Conservation (phyloP, 2,797 vertebrate genomes). For the Chloroceryle amazona region DNA sequence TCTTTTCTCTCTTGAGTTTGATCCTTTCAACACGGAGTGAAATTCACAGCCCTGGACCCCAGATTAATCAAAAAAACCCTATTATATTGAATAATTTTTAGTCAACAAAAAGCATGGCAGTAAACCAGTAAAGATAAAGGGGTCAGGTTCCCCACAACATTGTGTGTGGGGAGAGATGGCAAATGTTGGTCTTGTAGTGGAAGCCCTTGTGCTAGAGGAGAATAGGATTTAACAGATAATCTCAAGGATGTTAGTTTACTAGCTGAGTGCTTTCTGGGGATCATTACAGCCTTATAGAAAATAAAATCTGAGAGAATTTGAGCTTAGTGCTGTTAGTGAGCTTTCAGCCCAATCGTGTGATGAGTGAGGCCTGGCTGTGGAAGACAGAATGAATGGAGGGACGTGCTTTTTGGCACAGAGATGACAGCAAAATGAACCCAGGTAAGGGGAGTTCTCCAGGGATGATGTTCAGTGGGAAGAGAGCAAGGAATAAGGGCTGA, state of each 20-base stretch:
- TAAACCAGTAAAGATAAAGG: not conserved
- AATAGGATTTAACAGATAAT: not conserved
- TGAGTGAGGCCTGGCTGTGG: not conserved
- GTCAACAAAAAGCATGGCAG: not conserved
- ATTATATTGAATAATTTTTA: not conserved
- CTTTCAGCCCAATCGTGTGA: not conserved
- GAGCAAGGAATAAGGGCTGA: not conserved
- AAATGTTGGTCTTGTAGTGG: not conserved
- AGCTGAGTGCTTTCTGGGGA: not conserved
- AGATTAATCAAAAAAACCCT: not conserved
- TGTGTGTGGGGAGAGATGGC: not conserved
- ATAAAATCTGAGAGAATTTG: not conserved
- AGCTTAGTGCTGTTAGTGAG: not conserved
- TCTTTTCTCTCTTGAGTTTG: not conserved
- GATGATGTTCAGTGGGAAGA: not conserved
- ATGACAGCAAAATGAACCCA: not conserved
- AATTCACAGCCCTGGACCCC: not conserved
- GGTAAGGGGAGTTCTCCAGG: not conserved
- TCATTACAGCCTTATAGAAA: accelerated
- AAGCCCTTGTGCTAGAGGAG: not conserved
- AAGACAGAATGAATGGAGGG: not conserved
- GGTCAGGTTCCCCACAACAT: not conserved
- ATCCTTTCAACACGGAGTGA: not conserved
- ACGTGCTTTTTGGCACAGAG: accelerated
- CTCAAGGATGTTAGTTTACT: not conserved